phyloP scores from a whole-genome alignment of 1,140 invertebrate genomes.

The Drosophila nikananu region DNA sequence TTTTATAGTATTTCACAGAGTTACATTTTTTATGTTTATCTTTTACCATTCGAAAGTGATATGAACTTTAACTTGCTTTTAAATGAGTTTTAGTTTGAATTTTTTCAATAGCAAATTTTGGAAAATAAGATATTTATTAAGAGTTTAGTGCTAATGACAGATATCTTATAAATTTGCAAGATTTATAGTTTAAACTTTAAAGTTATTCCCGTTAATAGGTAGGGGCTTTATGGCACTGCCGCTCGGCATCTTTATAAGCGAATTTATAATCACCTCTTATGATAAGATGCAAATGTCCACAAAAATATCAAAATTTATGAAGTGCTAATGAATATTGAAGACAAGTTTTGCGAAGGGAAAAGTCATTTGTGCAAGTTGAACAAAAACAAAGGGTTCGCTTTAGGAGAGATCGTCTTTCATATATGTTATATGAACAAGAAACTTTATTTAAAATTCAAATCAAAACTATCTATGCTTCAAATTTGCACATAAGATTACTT shows the following conservation, averaged over 20 bases:
- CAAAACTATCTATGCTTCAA: accelerated
- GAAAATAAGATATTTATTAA: constrained; percentile 4
- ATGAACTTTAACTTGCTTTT: background rate
- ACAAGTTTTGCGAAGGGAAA: background rate
- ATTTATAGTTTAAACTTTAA: background rate
- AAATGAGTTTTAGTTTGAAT: background rate
- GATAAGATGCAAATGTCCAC: background rate
- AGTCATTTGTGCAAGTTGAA: background rate
- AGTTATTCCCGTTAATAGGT: constrained; percentile 4
- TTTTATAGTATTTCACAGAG: too few species aligned
- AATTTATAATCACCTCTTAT: constrained; percentile 3
- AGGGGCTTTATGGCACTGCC: background rate
- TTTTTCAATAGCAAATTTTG: background rate
- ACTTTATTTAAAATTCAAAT: background rate
- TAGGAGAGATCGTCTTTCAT: background rate
- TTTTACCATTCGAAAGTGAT: background rate
- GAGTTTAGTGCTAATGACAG: constrained; percentile 1
- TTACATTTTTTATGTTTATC: background rate
- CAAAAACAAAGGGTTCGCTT: background rate
- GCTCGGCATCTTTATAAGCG: too few species aligned
- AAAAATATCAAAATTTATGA: constrained; percentile 8
- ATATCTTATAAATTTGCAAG: constrained; percentile 7
- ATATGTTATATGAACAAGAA: background rate
- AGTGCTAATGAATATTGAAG: constrained; percentile 17
- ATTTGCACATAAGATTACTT: background rate